Percentiles rank a stretch among this genome's conserved stretches.
These are phyloP conservation scores for Petrocephalus schoutedeni DNA, from an alignment of 2,797 vertebrate species.

Conservation along the genomic window DNA sequence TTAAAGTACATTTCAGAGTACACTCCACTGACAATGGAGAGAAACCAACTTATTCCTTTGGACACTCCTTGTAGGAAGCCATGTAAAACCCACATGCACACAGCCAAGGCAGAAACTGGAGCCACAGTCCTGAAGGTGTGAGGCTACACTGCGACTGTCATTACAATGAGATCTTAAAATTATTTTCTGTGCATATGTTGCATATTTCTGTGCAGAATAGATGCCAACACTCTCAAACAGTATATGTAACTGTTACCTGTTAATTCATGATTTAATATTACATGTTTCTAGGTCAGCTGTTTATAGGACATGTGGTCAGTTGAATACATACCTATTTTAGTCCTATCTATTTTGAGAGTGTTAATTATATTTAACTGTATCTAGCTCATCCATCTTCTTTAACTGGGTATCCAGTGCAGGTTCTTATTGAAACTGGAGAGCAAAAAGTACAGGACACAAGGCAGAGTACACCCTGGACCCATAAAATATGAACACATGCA, in stretches of 20 bases:
- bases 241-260: not conserved
- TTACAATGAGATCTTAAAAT: not conserved
- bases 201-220: not conserved
- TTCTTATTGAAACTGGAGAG: not conserved
- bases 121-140: not conserved
- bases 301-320: constrained; percentile 4
- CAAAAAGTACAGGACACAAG: not conserved
- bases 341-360: not conserved
- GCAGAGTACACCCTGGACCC: not conserved
- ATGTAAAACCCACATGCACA: not conserved
- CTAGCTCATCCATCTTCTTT: not conserved
- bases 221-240: not conserved
- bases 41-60: not conserved
- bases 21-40: not conserved
- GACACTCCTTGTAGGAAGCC: not conserved
- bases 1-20: not conserved
- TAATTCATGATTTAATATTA: not conserved
- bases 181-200: not conserved
- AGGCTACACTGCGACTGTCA: not conserved
- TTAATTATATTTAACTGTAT: not conserved
- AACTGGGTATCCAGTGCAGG: not conserved
- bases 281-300: not conserved
- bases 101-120: not conserved
- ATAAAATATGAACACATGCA: not conserved
- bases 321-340: not conserved